These are phyloP conservation scores for Oriolus oriolus DNA, from an alignment of 2,113 vertebrate species.

Conservation along the genomic window DNA sequence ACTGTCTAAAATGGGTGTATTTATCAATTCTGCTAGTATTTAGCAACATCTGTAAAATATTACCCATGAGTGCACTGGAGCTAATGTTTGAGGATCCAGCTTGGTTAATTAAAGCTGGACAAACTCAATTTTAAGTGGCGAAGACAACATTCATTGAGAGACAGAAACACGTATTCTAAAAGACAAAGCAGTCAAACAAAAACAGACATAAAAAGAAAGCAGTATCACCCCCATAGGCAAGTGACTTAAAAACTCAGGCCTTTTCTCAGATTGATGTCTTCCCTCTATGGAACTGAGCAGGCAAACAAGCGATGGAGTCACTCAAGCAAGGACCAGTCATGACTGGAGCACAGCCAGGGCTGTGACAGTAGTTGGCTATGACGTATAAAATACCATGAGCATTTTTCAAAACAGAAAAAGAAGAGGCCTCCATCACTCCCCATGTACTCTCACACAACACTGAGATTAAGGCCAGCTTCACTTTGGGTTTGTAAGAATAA, in stretches of 20 bases:
- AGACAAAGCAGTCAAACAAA: neutral
- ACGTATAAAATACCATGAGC: neutral
- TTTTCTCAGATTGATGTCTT: neutral
- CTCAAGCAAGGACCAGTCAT: neutral
- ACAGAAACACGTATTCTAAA: neutral
- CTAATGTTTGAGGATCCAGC: neutral
- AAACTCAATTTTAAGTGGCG: neutral
- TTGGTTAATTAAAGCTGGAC: neutral
- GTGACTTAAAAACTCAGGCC: rapidly evolving
- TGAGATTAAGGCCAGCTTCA: neutral
- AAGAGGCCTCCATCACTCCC: neutral
- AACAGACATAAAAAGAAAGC: neutral
- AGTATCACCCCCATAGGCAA: neutral
- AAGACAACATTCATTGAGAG: neutral
- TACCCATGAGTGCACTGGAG: neutral
- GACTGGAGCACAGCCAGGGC: neutral
- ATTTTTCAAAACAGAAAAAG: neutral
- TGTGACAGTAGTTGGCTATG: neutral
- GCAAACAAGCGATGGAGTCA: neutral
- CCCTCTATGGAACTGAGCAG: rapidly evolving
- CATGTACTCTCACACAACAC: neutral
- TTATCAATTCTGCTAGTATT: neutral
- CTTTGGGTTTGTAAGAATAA: neutral
- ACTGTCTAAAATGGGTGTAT: neutral
- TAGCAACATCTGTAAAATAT: neutral